Percentiles rank a stretch among this genome's conserved stretches.
Evolutionary conservation across 2,113 vertebrate genomes (phyloP).

Genomic region (Lethenteron camtschaticum): DNA sequence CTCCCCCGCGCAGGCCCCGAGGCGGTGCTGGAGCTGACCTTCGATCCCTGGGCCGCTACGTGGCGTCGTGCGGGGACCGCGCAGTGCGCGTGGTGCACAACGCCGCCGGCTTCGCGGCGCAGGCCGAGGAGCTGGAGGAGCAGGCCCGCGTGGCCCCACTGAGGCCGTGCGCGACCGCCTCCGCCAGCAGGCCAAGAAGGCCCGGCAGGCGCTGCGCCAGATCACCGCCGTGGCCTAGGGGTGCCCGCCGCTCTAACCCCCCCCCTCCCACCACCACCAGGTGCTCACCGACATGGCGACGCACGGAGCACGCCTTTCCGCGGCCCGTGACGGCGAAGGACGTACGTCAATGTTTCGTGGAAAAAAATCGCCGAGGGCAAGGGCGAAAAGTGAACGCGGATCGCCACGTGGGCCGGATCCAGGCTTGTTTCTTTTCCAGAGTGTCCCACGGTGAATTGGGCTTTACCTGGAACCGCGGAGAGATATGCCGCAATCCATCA

Average conservation of each 20-base stretch:
- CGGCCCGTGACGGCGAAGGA: too few species aligned
- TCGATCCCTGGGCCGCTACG: constrained; percentile 47
- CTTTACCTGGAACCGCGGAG: too few species aligned
- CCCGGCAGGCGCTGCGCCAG: constrained; percentile 34
- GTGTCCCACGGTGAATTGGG: too few species aligned
- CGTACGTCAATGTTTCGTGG: too few species aligned
- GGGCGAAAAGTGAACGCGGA: too few species aligned
- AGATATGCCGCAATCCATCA: too few species aligned
- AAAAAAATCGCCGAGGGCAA: too few species aligned
- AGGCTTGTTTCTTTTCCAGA: too few species aligned
- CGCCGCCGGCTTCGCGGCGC: constrained; percentile 39
- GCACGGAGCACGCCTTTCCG: too few species aligned
- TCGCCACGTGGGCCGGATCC: too few species aligned
- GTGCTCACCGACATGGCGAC: too few species aligned
- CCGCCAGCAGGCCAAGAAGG: constrained; percentile 46
- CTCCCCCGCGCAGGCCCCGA: constrained; percentile 8
- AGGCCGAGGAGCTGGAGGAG: constrained; percentile 51
- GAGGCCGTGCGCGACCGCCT: constrained; percentile 50
- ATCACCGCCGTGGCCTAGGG: constrained; percentile 44
- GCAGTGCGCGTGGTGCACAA: constrained; percentile 61
- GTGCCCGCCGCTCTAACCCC: constrained; percentile 60
- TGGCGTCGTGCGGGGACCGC: constrained; percentile 55
- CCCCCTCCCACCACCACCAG: constrained; percentile 58
- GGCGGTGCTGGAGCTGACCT: constrained; percentile 34
- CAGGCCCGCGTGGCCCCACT: constrained; percentile 46